Conservation (phyloP, 2,113 vertebrate species). For the Arizona elegans region DNA sequence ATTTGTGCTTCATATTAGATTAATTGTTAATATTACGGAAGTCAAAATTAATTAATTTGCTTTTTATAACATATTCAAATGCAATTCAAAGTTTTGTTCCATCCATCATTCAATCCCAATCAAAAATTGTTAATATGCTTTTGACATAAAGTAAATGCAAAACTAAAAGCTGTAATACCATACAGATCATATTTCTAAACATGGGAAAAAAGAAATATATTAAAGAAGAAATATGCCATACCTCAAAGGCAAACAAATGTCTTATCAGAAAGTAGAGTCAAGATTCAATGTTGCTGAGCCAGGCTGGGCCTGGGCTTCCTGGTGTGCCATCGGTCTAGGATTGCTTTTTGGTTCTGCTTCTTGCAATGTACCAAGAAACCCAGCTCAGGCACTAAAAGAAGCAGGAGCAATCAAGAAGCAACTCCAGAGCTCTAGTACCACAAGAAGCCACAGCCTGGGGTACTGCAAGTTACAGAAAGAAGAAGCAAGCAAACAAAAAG, state of each 20-base stretch:
- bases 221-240: neutral
- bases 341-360: too few relatives aligned
- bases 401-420: too few relatives aligned
- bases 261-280: neutral
- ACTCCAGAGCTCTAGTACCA: too few relatives aligned
- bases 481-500: too few relatives aligned
- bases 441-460: too few relatives aligned
- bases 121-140: neutral
- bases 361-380: too few relatives aligned
- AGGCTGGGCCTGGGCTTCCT: too few relatives aligned
- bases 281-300: neutral
- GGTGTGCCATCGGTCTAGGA: too few relatives aligned
- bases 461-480: too few relatives aligned
- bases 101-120: neutral
- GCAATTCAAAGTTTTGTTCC: neutral
- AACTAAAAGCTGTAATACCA: neutral
- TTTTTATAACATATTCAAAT: neutral
- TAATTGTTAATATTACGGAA: slow-evolving; percentile 15
- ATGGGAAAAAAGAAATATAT: neutral
- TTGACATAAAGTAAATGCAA: neutral
- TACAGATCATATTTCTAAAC: neutral
- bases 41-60: neutral
- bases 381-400: too few relatives aligned
- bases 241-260: neutral
- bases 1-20: neutral